These are phyloP conservation scores for Hucho hucho DNA, from an alignment of 2,113 vertebrate genomes.

Conservation along the genomic window DNA sequence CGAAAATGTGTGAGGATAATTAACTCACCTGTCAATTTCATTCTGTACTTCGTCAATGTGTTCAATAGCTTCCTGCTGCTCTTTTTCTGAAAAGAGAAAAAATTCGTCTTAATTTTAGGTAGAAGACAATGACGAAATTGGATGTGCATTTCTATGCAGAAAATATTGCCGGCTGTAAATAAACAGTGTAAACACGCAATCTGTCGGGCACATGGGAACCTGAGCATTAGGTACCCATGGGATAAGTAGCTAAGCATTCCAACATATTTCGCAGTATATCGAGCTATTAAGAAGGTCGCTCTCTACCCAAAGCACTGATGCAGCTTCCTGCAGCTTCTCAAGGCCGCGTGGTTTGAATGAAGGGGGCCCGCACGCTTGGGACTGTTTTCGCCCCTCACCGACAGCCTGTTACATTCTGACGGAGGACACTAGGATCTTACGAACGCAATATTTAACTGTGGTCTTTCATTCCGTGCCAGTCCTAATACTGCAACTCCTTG, in stretches of 20 bases:
- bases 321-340: conserved; percentile 44
- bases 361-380: conserved; percentile 40
- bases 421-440: conserved; percentile 13
- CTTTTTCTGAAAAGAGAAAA: conserved; percentile 79
- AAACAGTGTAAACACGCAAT: not conserved
- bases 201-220: not conserved
- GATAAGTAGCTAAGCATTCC: not conserved
- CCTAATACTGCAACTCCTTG: too few relatives aligned
- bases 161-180: not conserved
- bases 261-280: not conserved
- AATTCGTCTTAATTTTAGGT: not conserved
- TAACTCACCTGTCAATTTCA: conserved; percentile 89
- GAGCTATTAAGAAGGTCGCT: not conserved
- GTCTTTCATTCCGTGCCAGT: too few relatives aligned
- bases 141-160: too few relatives aligned
- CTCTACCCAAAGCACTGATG: not conserved
- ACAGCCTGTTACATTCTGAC: not conserved
- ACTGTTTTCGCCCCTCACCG: conserved; percentile 1
- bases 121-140: too few relatives aligned
- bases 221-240: not conserved
- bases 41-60: conserved; percentile 96
- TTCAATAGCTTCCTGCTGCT: conserved; percentile 94
- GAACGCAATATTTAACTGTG: not conserved
- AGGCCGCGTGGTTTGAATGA: conserved; percentile 56
- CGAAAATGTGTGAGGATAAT: not conserved